Percentiles rank a stretch among this genome's conserved stretches.
These are phyloP conservation scores for Drosophila robusta DNA, from an alignment of 2,888 invertebrate genomes.

Conservation along the genomic window DNA sequence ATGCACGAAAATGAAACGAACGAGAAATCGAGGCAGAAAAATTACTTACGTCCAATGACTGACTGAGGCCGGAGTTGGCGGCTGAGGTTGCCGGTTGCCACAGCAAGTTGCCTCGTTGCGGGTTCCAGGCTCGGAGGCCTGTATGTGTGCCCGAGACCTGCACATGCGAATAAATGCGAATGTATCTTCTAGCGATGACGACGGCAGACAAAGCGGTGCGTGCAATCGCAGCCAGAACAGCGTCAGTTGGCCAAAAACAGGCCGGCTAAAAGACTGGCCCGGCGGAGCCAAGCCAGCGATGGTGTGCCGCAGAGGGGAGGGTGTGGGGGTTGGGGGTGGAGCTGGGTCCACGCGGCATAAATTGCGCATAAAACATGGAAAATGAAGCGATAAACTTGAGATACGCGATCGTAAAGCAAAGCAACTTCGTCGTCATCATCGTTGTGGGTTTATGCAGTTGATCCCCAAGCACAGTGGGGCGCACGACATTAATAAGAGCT, in stretches of 20 bases:
- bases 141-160: slow-evolving; percentile 13
- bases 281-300: slow-evolving; percentile 2
- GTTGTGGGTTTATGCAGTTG: slow-evolving; percentile 45
- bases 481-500: neutral
- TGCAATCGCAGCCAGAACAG: slow-evolving; percentile 73
- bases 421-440: slow-evolving; percentile 62
- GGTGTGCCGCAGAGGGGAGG: slow-evolving; percentile 4
- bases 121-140: slow-evolving; percentile 10
- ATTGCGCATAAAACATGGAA: slow-evolving; percentile 83
- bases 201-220: slow-evolving; percentile 78
- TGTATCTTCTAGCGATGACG: slow-evolving; percentile 57
- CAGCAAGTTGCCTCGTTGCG: slow-evolving; percentile 41
- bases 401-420: slow-evolving; percentile 82
- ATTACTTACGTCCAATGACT: slow-evolving; percentile 65
- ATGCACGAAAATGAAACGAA: slow-evolving; percentile 72
- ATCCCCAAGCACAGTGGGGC: slow-evolving; percentile 43
- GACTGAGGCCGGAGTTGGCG: slow-evolving; percentile 22
- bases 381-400: slow-evolving; percentile 83
- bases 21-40: slow-evolving; percentile 62
- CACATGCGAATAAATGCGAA: slow-evolving; percentile 37
- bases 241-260: slow-evolving; percentile 59
- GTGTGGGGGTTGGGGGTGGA: too few species aligned
- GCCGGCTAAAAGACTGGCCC: neutral
- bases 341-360: slow-evolving; percentile 69
- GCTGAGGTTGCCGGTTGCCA: slow-evolving; percentile 26